Percentiles rank a stretch among this genome's conserved stretches.
phyloP scores from a whole-genome alignment of 2,888 invertebrate genomes.

The Caenorhabditis wallacei region DNA sequence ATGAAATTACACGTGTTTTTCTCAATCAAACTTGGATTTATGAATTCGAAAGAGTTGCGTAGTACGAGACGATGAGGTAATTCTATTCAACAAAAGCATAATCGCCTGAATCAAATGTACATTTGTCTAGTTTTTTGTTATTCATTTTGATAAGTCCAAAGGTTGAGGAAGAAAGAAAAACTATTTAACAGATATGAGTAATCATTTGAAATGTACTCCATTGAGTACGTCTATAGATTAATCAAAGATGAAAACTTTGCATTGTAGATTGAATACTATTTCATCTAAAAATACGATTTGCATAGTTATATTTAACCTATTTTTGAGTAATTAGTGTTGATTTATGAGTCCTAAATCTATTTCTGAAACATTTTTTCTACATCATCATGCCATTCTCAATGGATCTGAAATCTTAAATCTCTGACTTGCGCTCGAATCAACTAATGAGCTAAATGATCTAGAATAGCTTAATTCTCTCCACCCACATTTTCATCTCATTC shows the following conservation, averaged over 20 bases:
- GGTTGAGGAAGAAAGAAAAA: not conserved
- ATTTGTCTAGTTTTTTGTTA: constrained; percentile 9
- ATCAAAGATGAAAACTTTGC: no score
- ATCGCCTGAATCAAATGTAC: constrained; percentile 12
- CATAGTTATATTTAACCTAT: not conserved
- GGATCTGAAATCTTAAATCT: constrained; percentile 1
- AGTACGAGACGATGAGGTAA: constrained; percentile 22
- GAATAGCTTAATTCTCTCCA: constrained; percentile 26
- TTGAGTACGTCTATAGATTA: no score
- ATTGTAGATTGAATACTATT: no score
- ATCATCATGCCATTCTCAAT: not conserved
- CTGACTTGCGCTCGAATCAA: constrained; percentile 24
- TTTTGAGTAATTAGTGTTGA: not conserved
- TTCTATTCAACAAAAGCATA: not conserved
- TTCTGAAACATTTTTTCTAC: not conserved
- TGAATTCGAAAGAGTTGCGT: not conserved
- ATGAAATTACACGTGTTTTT: not conserved
- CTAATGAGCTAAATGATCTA: constrained; percentile 33
- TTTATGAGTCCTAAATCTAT: constrained; percentile 10
- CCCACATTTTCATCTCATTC: constrained; percentile 37
- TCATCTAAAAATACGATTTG: no score
- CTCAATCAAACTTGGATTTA: not conserved
- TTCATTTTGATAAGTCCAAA: constrained; percentile 9
- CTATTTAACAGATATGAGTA: not conserved
- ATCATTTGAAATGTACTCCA: not conserved